phyloP scores from a whole-genome alignment of 2,888 invertebrate genomes.

The Saturnia japonica region DNA sequence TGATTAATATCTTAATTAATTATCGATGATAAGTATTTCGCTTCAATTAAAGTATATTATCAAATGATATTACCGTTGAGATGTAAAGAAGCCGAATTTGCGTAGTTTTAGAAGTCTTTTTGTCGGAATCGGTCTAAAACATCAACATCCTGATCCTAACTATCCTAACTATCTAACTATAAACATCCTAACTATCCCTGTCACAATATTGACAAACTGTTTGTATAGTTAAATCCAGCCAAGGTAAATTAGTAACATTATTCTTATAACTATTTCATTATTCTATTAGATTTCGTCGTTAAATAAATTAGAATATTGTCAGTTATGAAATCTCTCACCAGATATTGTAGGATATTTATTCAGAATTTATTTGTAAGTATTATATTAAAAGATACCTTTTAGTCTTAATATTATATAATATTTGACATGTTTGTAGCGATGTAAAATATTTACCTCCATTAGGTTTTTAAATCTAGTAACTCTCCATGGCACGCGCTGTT shows the following conservation, averaged over 20 bases:
- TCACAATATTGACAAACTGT: background rate
- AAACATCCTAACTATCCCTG: background rate
- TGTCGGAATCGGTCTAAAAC: background rate
- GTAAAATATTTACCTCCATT: background rate
- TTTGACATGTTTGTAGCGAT: too few relatives aligned
- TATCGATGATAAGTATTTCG: slow-evolving; percentile 5
- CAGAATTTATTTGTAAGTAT: too few relatives aligned
- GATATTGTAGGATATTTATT: too few relatives aligned
- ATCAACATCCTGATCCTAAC: too few relatives aligned
- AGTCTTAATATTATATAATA: too few relatives aligned
- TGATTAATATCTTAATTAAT: slow-evolving; percentile 16
- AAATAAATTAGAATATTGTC: background rate
- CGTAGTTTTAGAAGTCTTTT: background rate
- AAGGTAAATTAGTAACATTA: too few relatives aligned
- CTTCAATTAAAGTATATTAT: background rate
- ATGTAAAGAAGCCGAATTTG: background rate
- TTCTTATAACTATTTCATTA: too few relatives aligned
- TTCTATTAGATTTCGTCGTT: background rate
- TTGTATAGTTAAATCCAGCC: background rate
- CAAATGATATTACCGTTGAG: background rate
- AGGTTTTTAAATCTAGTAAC: background rate
- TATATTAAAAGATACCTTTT: too few relatives aligned
- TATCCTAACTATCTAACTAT: too few relatives aligned
- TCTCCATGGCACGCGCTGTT: slow-evolving; percentile 45
- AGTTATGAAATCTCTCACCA: too few relatives aligned